A percentile compares a stretch with the other conserved stretches of the same genome.
phyloP scores from a whole-genome alignment of 2,888 invertebrate species.

The Zaprionus obscuricornis region DNA sequence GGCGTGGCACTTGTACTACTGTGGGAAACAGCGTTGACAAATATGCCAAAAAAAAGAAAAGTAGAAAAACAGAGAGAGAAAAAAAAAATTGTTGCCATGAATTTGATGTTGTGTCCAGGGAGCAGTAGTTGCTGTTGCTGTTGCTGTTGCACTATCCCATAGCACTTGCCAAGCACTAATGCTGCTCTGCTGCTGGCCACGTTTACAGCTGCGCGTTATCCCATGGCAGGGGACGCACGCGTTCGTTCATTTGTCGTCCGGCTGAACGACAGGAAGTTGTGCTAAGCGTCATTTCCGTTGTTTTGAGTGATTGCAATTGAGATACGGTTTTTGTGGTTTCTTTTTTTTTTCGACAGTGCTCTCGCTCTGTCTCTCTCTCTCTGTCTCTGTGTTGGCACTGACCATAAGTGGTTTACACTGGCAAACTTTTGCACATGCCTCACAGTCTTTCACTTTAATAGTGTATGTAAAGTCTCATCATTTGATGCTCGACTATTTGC shows the following conservation, averaged over 20 bases:
- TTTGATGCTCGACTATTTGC: no score
- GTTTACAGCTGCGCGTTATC: slow-evolving; percentile 61
- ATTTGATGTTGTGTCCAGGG: slow-evolving; percentile 38
- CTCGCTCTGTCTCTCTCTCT: not conserved
- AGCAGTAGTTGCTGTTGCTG: not conserved
- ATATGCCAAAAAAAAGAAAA: slow-evolving; percentile 69
- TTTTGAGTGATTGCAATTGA: slow-evolving; percentile 81
- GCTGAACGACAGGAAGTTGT: slow-evolving; percentile 73
- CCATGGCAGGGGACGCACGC: slow-evolving; percentile 46
- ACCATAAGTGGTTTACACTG: slow-evolving; percentile 22
- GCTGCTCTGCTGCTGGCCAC: slow-evolving; percentile 36
- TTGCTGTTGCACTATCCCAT: not conserved
- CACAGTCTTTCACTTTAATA: no score
- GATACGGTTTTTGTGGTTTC: slow-evolving; percentile 76
- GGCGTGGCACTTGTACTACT: slow-evolving; percentile 38
- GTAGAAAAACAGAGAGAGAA: not conserved
- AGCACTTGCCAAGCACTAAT: not conserved
- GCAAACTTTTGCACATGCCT: not conserved
- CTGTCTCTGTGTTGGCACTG: slow-evolving; percentile 4
- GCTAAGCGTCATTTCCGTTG: slow-evolving; percentile 81
- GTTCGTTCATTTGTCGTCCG: slow-evolving; percentile 52
- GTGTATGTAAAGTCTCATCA: no score
- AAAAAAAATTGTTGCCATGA: slow-evolving; percentile 44
- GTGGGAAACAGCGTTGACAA: slow-evolving; percentile 67
- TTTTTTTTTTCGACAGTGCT: slow-evolving; percentile 30